A percentile compares a stretch with the other conserved stretches of the same genome.
phyloP scores from a whole-genome alignment of 2,888 invertebrate species.

The Limnephilus rhombicus region DNA sequence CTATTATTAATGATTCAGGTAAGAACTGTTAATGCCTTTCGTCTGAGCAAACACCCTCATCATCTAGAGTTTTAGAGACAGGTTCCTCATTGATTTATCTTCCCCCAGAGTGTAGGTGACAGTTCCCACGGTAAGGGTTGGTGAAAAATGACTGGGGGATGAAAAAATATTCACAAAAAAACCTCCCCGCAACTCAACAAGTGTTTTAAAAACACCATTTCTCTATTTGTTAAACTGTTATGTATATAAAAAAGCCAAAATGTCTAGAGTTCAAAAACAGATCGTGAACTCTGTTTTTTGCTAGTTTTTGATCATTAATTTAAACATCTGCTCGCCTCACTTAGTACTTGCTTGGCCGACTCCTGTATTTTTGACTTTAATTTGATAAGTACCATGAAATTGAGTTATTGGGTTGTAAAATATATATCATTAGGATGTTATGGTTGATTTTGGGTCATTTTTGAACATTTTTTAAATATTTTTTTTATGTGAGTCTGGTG shows the following conservation, averaged over 20 bases:
- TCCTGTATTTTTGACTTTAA: background rate
- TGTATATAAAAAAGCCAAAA: background rate
- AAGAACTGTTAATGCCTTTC: background rate
- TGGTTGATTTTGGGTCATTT: too few relatives aligned
- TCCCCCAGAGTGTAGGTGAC: background rate
- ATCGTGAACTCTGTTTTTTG: background rate
- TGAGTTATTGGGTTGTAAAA: background rate
- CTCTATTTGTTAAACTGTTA: slow-evolving; percentile 1
- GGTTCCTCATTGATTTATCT: background rate
- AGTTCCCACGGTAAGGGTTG: background rate
- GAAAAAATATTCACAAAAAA: background rate
- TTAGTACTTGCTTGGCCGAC: background rate
- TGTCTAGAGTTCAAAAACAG: background rate
- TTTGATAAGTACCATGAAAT: background rate
- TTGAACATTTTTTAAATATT: too few relatives aligned
- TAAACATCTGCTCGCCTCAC: background rate
- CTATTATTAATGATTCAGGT: background rate
- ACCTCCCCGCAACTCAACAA: background rate
- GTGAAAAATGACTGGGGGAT: background rate
- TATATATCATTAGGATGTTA: too few relatives aligned
- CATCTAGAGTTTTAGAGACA: background rate
- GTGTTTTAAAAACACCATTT: background rate
- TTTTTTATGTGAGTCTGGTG: too few relatives aligned
- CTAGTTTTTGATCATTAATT: background rate
- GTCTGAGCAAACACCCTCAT: background rate